phyloP scores from a whole-genome alignment of 2,797 vertebrate genomes.

The Steatocranus sp. region DNA sequence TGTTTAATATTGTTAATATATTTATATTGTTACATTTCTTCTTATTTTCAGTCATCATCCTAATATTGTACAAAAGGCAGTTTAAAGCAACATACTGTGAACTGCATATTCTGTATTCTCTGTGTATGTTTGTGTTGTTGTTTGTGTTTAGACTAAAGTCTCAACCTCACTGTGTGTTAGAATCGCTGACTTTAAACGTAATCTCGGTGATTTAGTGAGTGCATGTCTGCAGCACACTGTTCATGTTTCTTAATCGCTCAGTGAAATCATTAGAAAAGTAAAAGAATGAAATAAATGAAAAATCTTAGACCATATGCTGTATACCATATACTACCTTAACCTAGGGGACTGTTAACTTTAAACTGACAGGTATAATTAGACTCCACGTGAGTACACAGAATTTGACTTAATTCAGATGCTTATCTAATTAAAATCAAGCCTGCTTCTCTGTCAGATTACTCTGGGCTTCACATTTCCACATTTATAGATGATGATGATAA shows the following conservation, averaged over 20 bases:
- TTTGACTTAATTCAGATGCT: neutral
- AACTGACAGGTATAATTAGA: constrained; percentile 16
- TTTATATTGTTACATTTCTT: neutral
- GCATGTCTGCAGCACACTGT: neutral
- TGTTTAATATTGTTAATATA: neutral
- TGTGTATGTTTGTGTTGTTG: neutral
- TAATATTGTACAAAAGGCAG: neutral
- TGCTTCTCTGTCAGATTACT: constrained; percentile 2
- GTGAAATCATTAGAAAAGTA: neutral
- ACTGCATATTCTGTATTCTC: neutral
- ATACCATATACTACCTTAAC: neutral
- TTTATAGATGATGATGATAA: constrained; percentile 18
- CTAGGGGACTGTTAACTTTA: neutral
- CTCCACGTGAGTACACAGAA: neutral
- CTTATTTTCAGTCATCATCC: neutral
- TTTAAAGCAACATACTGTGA: neutral
- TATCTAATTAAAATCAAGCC: constrained; percentile 52
- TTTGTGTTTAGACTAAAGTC: neutral
- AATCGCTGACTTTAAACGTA: neutral
- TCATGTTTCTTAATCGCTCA: neutral
- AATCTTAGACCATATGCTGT: neutral
- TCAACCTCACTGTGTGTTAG: neutral
- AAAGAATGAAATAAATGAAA: neutral
- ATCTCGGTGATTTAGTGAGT: neutral
- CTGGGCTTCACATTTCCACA: neutral